Base-by-base conservation (phyloP, 1,140 invertebrate species). In the Aethina tumida region DNA sequence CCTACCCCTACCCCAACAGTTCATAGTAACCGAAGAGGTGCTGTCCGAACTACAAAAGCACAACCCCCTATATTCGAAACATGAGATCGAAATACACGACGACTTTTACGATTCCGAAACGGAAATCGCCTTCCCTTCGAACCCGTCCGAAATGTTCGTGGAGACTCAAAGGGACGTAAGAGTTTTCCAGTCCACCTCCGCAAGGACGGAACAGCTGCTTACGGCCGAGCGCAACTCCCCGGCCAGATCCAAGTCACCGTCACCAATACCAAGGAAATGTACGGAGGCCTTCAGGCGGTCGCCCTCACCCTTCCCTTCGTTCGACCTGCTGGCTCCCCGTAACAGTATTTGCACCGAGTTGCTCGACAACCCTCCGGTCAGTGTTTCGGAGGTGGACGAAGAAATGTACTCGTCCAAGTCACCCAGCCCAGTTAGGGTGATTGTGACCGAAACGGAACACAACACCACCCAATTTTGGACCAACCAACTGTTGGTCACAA, bases 331-430 rank as follows among this genome's bases (percentile, higher is more conserved):
- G 19, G 43, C 36, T 14, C 52, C 52, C 2, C 44, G 52, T 42
- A 50, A 54, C 13, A 55, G 54, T 22, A 41, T 55, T 25, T 48
- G 55, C 32, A 44, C 45, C 4, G 53, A 53, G 24, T 31, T 55
- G 8, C 25, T 52, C n/a, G 51, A 50, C 13, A 45, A 50, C 19
- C 38, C 45, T 5, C 31, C 24, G 8, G n/a, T 44, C 7, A 52
- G 39, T 22, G 47, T 50, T 13, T 33, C 34, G 16, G 50, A 55
- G 40, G 46, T 51, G 0, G 48, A 50, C 17, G 49, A 56, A 29
- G 54, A 56, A 19, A 15, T 13, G 17, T 37, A 35, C 14, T 34
- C 29, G 21, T 45, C 40, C 2, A 41, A 31, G 3, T 41, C 45
- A 12, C 37, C 40, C 13, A 43, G 18, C 18, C 15, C 14, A 2